These are phyloP conservation scores for Norana najaformis DNA, from an alignment of 2,888 invertebrate genomes.

Conservation along the genomic window DNA sequence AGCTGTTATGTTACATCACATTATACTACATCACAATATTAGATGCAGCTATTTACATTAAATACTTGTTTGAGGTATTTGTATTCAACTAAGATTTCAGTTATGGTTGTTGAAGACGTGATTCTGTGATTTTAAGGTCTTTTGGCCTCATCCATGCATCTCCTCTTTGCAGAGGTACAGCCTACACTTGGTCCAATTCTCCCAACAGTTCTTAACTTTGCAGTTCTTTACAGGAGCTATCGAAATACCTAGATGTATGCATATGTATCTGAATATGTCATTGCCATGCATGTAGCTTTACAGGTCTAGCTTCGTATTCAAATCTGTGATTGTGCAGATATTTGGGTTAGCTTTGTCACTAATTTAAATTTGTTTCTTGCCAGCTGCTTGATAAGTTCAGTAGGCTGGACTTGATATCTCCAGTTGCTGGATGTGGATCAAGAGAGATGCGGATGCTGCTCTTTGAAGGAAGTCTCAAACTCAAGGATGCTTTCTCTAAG, in stretches of 20 bases:
- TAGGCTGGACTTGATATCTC: conserved; percentile 64
- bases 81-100: too few relatives aligned
- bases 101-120: too few relatives aligned
- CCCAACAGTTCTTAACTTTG: neutral
- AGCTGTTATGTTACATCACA: neutral
- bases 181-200: neutral
- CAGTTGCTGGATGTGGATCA: conserved; percentile 80
- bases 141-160: neutral
- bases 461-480: conserved; percentile 78
- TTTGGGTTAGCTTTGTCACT: neutral
- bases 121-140: too few relatives aligned
- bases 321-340: neutral
- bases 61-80: neutral
- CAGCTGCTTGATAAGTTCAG: conserved; percentile 36
- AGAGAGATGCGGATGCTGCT: conserved; percentile 78
- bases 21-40: neutral
- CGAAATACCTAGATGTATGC: neutral
- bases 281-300: too few relatives aligned
- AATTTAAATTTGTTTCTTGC: neutral
- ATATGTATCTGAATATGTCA: neutral
- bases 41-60: neutral
- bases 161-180: neutral
- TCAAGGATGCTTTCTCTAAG: conserved; percentile 76
- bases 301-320: too few relatives aligned
- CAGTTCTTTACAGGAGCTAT: neutral